Evolutionary conservation across 1,140 invertebrate genomes (phyloP), one percentile per base, ranked within the genome.

Genomic region (Microplitis mediator): DNA sequence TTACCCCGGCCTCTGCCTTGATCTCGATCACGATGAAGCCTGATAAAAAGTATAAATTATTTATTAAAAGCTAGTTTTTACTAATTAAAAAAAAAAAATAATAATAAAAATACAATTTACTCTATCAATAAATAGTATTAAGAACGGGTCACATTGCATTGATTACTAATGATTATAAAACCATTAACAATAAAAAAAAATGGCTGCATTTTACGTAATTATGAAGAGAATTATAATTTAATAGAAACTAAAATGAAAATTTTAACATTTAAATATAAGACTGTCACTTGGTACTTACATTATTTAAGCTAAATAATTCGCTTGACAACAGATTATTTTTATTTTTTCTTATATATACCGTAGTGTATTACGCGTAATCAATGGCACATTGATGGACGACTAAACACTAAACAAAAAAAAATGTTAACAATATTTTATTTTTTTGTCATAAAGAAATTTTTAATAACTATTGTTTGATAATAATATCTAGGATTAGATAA

Each of bases 11-110:
- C 80, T 70, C 85, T 74, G 35, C 78, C 76, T 75, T 82, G 81
- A 72, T 85, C 80, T 72, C 84, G 84, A 32, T 86, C 86, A 36
- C 83, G 79, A 69, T 77, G 82, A 74, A 78, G 84, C 83, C 83
- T 85, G 45, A 3, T 35, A 50, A 36, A 66, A 16, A 74, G 23
- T 23, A 23, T 23, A 23, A 23, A 23, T 23, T 23, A 23, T 23
- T 23, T 23, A 11, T 35, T 13, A 63, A 13, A n/a, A n/a, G n/a
- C n/a, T n/a, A n/a, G n/a, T n/a, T n/a, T n/a, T n/a, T n/a, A n/a
- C n/a, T n/a, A n/a, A n/a, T n/a, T n/a, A n/a, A n/a, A n/a, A 36
- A 64, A 61, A 23, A 9, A 61, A 32, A 23, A 35, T 9, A 23
- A 23, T 23, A 23, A 13, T 58, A 64, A 13, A 50, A 45, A 6